A percentile compares a stretch with the other conserved stretches of the same genome.
Evolutionary conservation across 2,113 vertebrate species (phyloP).

Genomic region (Galbula dea): DNA sequence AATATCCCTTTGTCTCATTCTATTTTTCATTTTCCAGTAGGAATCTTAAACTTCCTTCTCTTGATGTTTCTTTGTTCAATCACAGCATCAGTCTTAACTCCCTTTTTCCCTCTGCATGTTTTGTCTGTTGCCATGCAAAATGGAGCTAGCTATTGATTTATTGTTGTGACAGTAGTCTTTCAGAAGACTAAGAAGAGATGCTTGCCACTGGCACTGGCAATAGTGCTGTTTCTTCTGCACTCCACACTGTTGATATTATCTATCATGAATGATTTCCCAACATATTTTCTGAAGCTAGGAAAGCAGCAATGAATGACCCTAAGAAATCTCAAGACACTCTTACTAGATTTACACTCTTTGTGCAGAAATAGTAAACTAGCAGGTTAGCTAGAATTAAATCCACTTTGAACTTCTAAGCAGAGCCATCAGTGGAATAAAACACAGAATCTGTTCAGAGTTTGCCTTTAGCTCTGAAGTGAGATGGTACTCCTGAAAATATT

Average conservation of each 20-base stretch:
- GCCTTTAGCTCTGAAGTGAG: slow-evolving; percentile 22
- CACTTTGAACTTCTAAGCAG: not conserved
- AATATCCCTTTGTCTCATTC: not conserved
- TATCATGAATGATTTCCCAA: slow-evolving; percentile 24
- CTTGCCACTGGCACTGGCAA: slow-evolving; percentile 16
- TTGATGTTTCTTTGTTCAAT: not conserved
- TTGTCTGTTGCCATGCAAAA: not conserved
- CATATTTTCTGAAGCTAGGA: not conserved
- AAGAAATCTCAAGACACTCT: slow-evolving; percentile 9
- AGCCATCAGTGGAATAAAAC: slow-evolving; percentile 1
- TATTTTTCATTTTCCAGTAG: not conserved
- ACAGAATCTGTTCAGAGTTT: not conserved
- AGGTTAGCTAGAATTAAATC: slow-evolving; percentile 9
- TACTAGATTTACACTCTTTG: not conserved
- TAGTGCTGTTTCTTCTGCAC: not conserved
- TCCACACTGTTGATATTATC: not conserved
- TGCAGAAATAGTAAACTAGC: not conserved
- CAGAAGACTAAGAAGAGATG: not conserved
- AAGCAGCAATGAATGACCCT: not conserved
- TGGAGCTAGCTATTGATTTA: slow-evolving; percentile 3
- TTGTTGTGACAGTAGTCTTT: slow-evolving; percentile 17
- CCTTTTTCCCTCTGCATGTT: not conserved
- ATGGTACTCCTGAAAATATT: slow-evolving; percentile 26
- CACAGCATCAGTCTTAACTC: not conserved
- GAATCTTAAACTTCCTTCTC: not conserved